Evolutionary conservation across 2,797 vertebrate genomes (phyloP), one percentile per base, ranked within the genome.

Genomic region (Chelon labrosus): DNA sequence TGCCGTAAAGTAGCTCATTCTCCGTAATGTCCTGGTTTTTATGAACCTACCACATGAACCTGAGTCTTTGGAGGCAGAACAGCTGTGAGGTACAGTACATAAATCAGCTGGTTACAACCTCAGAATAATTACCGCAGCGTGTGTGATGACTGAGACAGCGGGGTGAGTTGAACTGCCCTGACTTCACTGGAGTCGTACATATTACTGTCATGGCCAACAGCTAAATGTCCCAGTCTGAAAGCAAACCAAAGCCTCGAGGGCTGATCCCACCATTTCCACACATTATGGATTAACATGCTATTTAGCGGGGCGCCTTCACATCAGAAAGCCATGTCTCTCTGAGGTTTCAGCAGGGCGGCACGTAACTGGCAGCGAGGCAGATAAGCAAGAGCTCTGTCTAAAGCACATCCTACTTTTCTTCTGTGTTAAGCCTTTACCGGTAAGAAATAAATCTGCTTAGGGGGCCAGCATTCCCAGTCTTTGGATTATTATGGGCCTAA

Each of bases 261-360:
- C 35, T 86, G 74, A 81, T 77, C 57, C 74, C 61, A 80, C 58
- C 10, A 75, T 70, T 82, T 68, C 80, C 70, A 49, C 68, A 77
- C 75, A 70, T 86, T 79, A 77, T 78, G 85, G 78, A 90, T 88
- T 83, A 86, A 77, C 57, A 77, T 66, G 55, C 73, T 58, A 82
- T 86, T 82, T 82, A 81, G 31, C 56, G 51, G 53, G 60, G 39
- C 11, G 25, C 63, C 77, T 79, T 79, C 73, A 68, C 69, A 85
- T 83, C 73, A 84, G 59, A 71, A 73, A 83, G 65, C 60, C 57
- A 35, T 20, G 62, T 64, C 58, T 80, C 58, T 68, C 10, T 19
- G 44, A 52, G 62, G 61, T 75, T 79, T 72, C 31, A 68, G 73
- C 71, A 68, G 65, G 78, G 25, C 14, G 22, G 69, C 71, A 65